A percentile compares a stretch with the other conserved stretches of the same genome.
These are phyloP conservation scores for Psittacula cyanocephala DNA, from an alignment of 2,113 vertebrate genomes.

Conservation along the genomic window DNA sequence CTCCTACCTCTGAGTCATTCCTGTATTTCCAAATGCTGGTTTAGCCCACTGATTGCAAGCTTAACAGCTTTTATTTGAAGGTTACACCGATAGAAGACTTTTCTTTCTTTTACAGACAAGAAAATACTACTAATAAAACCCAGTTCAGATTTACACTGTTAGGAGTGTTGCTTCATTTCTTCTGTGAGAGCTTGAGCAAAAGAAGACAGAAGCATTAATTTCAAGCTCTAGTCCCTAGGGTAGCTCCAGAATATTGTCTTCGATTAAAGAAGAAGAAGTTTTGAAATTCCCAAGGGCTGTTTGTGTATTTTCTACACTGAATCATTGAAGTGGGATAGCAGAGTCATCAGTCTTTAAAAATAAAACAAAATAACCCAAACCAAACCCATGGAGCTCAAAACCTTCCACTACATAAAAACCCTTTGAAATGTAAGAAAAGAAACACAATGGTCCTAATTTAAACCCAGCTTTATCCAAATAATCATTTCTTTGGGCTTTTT, in stretches of 20 bases:
- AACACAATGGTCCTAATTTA: neutral
- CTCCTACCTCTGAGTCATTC: neutral
- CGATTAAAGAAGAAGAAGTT: neutral
- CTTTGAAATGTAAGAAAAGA: neutral
- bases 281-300: neutral
- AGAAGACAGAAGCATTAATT: conserved; percentile 24
- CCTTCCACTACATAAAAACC: neutral
- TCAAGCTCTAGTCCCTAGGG: neutral
- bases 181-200: neutral
- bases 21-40: neutral
- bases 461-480: neutral
- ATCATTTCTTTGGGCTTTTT: neutral
- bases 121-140: neutral
- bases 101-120: neutral
- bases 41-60: neutral
- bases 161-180: neutral
- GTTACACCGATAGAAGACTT: neutral
- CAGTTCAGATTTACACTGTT: neutral
- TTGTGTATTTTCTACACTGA: neutral
- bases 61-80: neutral
- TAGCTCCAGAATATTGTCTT: conserved; percentile 36
- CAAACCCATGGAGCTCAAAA: neutral
- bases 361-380: neutral
- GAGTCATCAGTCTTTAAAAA: neutral
- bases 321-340: neutral